Conservation (phyloP, 2,113 vertebrate species). For the Protobothrops flavoviridis region DNA sequence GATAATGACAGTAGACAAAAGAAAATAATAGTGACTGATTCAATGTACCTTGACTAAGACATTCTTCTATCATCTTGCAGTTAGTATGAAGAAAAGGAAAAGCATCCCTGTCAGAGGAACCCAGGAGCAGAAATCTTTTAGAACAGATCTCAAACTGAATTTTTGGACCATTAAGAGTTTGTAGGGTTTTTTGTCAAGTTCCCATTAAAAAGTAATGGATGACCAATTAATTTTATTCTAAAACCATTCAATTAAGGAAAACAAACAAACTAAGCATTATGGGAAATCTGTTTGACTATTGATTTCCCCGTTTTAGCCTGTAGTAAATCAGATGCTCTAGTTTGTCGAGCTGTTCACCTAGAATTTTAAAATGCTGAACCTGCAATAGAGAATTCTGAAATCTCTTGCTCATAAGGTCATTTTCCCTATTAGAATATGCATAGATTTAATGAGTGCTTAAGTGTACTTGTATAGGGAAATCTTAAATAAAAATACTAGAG, state of each 20-base stretch:
- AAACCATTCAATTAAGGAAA: conserved; percentile 34
- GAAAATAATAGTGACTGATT: neutral
- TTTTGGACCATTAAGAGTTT: neutral
- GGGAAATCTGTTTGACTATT: conserved; percentile 32
- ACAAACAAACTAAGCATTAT: conserved; percentile 16
- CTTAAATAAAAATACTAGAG: neutral
- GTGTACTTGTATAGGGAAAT: neutral
- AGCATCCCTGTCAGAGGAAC: neutral
- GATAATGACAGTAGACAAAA: neutral
- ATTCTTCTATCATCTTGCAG: neutral
- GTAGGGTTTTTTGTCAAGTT: conserved; percentile 14
- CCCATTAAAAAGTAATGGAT: neutral
- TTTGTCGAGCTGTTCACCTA: neutral
- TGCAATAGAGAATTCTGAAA: conserved; percentile 3
- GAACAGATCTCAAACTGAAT: neutral
- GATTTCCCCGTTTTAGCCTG: conserved; percentile 33
- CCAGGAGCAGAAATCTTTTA: neutral
- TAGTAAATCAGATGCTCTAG: conserved; percentile 35
- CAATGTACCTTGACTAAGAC: neutral
- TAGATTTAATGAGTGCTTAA: neutral
- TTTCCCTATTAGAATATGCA: neutral
- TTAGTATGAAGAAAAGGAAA: neutral
- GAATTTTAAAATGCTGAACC: conserved; percentile 32
- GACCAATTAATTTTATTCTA: conserved; percentile 30
- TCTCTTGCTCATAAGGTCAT: neutral